Conservation (phyloP, 2,888 invertebrate genomes). For the Punctoribates punctum region DNA sequence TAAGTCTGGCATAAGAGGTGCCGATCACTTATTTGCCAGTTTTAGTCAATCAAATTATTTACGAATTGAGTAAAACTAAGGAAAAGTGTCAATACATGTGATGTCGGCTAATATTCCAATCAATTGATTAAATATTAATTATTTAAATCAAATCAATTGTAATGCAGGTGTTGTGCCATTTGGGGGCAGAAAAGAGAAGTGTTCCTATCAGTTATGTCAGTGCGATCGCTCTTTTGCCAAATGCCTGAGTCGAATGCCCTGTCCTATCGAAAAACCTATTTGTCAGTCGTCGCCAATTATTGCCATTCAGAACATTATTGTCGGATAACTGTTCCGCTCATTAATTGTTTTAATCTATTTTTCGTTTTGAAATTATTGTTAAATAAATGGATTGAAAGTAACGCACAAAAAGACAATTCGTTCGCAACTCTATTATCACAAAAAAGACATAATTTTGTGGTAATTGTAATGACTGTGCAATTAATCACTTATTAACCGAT, state of each 20-base stretch:
- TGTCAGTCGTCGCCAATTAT: slow-evolving; percentile 40
- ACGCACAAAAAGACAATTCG: too few species aligned
- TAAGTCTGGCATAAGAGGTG: slow-evolving; percentile 51
- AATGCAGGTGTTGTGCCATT: slow-evolving; percentile 23
- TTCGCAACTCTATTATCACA: too few species aligned
- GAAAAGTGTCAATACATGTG: not conserved
- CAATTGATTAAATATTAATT: slow-evolving; percentile 1
- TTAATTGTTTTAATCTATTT: not conserved
- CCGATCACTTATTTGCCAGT: too few species aligned
- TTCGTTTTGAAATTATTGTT: not conserved
- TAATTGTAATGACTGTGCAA: too few species aligned
- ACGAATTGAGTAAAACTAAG: not conserved
- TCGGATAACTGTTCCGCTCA: not conserved
- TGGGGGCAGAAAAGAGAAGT: slow-evolving; percentile 55
- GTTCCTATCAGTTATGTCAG: slow-evolving; percentile 74
- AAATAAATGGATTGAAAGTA: not conserved
- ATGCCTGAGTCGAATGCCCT: slow-evolving; percentile 70
- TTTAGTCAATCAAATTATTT: not conserved
- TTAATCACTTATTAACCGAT: too few species aligned
- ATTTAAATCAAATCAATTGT: not conserved
- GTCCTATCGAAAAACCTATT: slow-evolving; percentile 59
- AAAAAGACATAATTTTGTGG: too few species aligned
- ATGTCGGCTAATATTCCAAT: too few species aligned
- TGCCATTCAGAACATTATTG: slow-evolving; percentile 31
- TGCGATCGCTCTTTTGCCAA: slow-evolving; percentile 75